phyloP scores from a whole-genome alignment of 2,797 vertebrate species.

The Sus cebifrons region DNA sequence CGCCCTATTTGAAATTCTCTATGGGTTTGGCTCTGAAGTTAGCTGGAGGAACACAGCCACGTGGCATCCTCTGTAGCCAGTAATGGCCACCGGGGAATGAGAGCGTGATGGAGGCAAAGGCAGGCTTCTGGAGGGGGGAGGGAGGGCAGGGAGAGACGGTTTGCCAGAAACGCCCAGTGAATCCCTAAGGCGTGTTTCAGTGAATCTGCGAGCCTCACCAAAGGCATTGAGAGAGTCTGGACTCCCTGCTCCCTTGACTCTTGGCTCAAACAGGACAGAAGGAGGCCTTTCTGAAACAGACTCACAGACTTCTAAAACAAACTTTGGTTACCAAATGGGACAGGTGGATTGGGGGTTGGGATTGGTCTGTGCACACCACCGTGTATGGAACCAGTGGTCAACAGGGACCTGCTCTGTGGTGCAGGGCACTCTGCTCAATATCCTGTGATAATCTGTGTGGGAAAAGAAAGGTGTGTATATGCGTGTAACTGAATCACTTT shows the following conservation, averaged over 20 bases:
- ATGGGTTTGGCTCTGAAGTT: neutral
- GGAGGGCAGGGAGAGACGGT: neutral
- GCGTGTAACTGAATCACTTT: too few species aligned
- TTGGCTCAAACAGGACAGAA: neutral
- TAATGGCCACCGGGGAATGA: fast-evolving
- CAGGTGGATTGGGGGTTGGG: too few species aligned
- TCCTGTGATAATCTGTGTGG: too few species aligned
- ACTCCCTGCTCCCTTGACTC: neutral
- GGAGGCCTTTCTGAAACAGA: neutral
- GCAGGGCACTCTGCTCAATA: too few species aligned
- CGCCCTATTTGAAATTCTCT: neutral
- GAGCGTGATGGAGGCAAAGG: neutral
- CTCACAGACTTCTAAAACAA: too few species aligned
- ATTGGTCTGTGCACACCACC: too few species aligned
- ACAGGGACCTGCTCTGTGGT: too few species aligned
- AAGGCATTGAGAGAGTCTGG: neutral
- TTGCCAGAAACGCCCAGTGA: neutral
- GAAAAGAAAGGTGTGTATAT: too few species aligned
- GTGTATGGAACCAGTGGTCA: too few species aligned
- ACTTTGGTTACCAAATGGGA: too few species aligned
- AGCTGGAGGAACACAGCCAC: neutral
- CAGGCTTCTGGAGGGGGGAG: neutral
- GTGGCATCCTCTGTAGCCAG: neutral
- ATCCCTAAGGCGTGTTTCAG: neutral
- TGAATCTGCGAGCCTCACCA: neutral